These are phyloP conservation scores for Lynx canadensis DNA, from an alignment of 2,113 vertebrate genomes.

Conservation along the genomic window DNA sequence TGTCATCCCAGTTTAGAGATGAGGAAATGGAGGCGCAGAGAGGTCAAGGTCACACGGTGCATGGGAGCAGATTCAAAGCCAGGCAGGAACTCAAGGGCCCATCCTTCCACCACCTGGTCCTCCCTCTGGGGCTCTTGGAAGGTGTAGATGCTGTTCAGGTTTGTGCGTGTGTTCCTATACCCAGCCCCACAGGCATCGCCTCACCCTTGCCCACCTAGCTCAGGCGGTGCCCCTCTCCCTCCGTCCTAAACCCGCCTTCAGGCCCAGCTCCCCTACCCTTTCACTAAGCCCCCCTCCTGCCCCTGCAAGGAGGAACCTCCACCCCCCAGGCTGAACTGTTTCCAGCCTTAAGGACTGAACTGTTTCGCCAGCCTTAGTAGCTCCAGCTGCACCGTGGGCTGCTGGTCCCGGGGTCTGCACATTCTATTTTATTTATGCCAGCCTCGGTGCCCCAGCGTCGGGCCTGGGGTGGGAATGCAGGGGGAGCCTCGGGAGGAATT, in stretches of 20 bases:
- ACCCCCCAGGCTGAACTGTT: not conserved
- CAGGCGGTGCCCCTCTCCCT: not conserved
- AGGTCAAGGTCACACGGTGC: not conserved
- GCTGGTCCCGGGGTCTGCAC: not conserved
- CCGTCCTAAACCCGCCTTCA: not conserved
- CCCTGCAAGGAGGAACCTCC: not conserved
- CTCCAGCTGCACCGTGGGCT: not conserved
- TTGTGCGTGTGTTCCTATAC: not conserved
- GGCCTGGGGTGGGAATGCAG: not conserved
- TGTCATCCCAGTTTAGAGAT: not conserved
- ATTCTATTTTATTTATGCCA: not conserved
- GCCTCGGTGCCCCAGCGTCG: not conserved
- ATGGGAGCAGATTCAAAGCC: not conserved
- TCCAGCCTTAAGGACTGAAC: not conserved
- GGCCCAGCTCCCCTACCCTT: not conserved
- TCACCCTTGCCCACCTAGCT: not conserved
- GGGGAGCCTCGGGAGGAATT: not conserved
- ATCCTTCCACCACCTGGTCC: not conserved
- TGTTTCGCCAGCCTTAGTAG: not conserved
- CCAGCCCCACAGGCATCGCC: not conserved
- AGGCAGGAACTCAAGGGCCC: not conserved
- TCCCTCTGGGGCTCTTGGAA: not conserved
- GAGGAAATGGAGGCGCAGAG: not conserved
- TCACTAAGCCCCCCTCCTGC: no score
- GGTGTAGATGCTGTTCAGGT: not conserved